Base-by-base conservation (phyloP, 2,113 vertebrate genomes). In the Gobius niger region DNA sequence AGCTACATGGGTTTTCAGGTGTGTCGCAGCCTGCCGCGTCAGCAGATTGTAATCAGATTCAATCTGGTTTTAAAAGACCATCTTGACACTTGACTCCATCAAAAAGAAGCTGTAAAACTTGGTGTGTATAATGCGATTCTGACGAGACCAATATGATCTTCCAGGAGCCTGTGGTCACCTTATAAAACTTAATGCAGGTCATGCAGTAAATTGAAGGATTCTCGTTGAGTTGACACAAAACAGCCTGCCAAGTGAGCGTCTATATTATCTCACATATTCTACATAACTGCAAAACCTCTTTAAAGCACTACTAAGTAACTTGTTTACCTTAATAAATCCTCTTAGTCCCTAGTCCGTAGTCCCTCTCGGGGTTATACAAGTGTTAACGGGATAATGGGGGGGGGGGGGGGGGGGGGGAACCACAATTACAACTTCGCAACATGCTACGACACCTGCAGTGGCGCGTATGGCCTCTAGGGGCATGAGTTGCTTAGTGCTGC, bases 11-110 rank as follows among this genome's bases (percentile, higher is more conserved):
- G 86, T 91, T 89, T 90, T 89, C 91, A 91, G 91, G 91, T 90
- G 85, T 77, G 82, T 84, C 70, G 11, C 56, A 40, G 74, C 63
- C 65, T 83, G 93, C 91, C 0, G 68, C 44, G 77, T 93, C 93
- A 94, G 93, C 92, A 87, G 87, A 92, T 90, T 87, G 66, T 89
- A 91, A 93, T 93, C 92, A 89, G 92, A 94, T 93, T 88, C 91
- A 92, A 87, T 91, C 91, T 92, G 89, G 87, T 90, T 90, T 90
- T 91, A 92, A 92, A 91, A 91, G 90, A 90, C 81, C 85, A 91
- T 92, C 91, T 92, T 91, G 91, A 93, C 91, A 92, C 87, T 88
- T 91, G 92, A 90, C 91, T 91, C 88, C 69, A 76, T 90, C 82
- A 85, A 85, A 85, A 81, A 72, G 86, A 90, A 91, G 86, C 81